Evolutionary conservation across 2,113 vertebrate genomes (phyloP).

Genomic region (Glaucidium brasilianum): DNA sequence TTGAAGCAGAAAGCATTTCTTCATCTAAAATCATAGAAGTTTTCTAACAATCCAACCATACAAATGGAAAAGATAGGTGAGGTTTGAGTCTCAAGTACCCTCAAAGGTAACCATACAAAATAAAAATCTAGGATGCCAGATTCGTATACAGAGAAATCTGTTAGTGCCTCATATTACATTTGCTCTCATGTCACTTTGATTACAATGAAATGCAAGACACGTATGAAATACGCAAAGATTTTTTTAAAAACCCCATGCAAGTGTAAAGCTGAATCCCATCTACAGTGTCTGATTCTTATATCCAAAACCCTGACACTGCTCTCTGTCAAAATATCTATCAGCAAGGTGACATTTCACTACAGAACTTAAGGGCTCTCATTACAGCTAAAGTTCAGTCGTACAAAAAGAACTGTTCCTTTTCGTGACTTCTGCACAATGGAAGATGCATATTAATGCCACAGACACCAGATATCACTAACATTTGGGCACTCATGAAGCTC

Average conservation of each 20-base stretch:
- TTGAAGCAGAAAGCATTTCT: neutral
- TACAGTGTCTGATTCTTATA: neutral
- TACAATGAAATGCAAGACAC: neutral
- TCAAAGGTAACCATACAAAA: neutral
- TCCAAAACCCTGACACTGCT: neutral
- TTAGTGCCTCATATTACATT: too few relatives aligned
- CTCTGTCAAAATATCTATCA: neutral
- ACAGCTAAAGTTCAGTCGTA: neutral
- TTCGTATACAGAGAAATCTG: neutral
- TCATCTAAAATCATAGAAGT: neutral
- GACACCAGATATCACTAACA: neutral
- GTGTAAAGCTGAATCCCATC: neutral
- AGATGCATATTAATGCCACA: neutral
- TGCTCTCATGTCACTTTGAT: neutral
- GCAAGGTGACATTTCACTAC: neutral
- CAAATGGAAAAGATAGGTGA: neutral
- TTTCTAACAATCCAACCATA: neutral
- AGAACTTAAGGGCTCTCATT: neutral
- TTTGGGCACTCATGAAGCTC: neutral
- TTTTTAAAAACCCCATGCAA: neutral
- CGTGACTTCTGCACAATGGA: neutral
- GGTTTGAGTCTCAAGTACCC: neutral
- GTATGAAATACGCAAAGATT: fast-evolving
- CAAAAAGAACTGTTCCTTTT: neutral
- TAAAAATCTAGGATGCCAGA: neutral